Conservation (phyloP, 2,797 vertebrate species). For the Tiaroga cobitis region DNA sequence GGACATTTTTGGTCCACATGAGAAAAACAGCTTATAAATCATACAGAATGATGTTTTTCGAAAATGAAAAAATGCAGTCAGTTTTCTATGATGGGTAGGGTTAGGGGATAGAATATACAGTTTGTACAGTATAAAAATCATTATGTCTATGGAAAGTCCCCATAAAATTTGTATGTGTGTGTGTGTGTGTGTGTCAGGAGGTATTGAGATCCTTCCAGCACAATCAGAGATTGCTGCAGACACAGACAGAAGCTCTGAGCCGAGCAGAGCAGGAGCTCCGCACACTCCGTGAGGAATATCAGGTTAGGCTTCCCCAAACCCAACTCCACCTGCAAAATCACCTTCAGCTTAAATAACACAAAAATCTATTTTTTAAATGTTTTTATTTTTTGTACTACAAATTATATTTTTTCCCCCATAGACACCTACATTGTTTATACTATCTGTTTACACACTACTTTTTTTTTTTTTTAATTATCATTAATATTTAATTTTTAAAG, state of each 20-base stretch:
- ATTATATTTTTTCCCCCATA: neutral
- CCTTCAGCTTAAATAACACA: slow-evolving; percentile 12
- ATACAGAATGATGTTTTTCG: neutral
- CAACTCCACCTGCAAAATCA: slow-evolving; percentile 7
- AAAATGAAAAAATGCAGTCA: no score
- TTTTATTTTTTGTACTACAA: neutral
- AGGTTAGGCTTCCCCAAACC: slow-evolving; percentile 68
- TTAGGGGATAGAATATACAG: neutral
- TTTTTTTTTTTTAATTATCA: neutral
- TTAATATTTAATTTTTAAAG: neutral
- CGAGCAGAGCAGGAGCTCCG: slow-evolving; percentile 81
- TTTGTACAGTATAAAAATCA: neutral
- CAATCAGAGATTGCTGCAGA: slow-evolving; percentile 83
- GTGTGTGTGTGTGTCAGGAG: slow-evolving; percentile 77
- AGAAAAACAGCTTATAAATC: neutral
- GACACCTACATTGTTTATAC: neutral
- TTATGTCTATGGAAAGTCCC: neutral
- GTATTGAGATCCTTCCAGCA: slow-evolving; percentile 83
- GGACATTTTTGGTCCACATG: neutral
- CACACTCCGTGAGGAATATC: slow-evolving; percentile 73
- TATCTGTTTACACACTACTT: neutral
- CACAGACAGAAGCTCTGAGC: slow-evolving; percentile 78
- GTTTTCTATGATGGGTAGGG: no score
- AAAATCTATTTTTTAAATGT: neutral
- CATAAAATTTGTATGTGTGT: neutral